Conservation (phyloP, 2,888 invertebrate species). For the Eretmocerus hayati region DNA sequence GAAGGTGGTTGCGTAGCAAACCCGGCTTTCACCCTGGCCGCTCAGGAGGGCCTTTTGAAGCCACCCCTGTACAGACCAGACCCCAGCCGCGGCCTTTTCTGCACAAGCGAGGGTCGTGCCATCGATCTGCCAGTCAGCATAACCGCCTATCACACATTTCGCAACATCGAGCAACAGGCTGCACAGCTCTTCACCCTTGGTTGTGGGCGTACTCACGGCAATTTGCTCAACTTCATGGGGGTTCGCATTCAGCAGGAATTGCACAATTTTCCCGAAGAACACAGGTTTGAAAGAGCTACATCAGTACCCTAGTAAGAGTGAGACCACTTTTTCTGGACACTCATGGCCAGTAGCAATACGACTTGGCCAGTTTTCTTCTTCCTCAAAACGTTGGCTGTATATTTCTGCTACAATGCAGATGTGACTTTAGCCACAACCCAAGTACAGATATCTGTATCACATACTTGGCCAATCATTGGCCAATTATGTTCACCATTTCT, state of each 20-base stretch:
- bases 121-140: constrained; percentile 59
- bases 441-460: too few species aligned
- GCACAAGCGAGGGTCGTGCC: constrained; percentile 64
- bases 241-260: constrained; percentile 63
- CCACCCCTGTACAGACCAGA: constrained; percentile 53
- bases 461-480: too few species aligned
- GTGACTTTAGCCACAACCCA: too few species aligned
- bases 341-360: too few species aligned
- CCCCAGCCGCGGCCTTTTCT: constrained; percentile 55
- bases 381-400: too few species aligned
- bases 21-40: constrained; percentile 63
- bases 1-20: constrained; percentile 65
- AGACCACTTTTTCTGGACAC: too few species aligned
- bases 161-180: constrained; percentile 63
- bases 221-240: constrained; percentile 58
- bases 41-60: constrained; percentile 60
- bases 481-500: too few species aligned
- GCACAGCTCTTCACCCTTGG: constrained; percentile 56
- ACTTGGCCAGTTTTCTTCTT: too few species aligned
- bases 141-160: constrained; percentile 60
- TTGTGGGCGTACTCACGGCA: constrained; percentile 59
- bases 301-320: too few species aligned
- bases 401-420: too few species aligned
- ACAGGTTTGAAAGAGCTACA: too few species aligned
- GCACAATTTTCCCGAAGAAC: constrained; percentile 63